phyloP scores from a whole-genome alignment of 2,113 vertebrate genomes.

The Pleuronectes platessa region DNA sequence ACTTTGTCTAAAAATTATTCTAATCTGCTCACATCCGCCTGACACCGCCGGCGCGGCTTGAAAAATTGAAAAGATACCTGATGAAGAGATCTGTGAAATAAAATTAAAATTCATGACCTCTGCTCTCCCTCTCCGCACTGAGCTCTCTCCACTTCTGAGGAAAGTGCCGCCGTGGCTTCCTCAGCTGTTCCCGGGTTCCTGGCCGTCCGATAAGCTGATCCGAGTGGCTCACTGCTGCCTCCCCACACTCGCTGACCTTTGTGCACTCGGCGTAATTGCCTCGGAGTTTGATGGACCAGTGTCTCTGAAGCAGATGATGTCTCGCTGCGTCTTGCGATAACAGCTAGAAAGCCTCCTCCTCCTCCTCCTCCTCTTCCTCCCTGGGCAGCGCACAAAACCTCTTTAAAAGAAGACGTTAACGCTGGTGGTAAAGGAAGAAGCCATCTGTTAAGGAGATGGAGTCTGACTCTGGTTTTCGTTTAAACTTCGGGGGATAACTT shows the following conservation, averaged over 20 bases:
- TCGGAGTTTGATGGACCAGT: slow-evolving; percentile 69
- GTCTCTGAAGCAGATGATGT: slow-evolving; percentile 72
- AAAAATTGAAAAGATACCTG: slow-evolving; percentile 48
- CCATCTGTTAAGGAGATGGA: slow-evolving; percentile 69
- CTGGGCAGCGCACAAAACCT: slow-evolving; percentile 31
- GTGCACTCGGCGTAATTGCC: slow-evolving; percentile 75
- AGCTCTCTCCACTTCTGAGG: slow-evolving; percentile 63
- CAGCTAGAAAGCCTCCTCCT: slow-evolving; percentile 42
- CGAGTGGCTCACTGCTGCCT: slow-evolving; percentile 47
- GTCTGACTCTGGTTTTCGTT: slow-evolving; percentile 70
- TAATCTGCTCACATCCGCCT: slow-evolving; percentile 24
- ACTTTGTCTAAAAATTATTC: slow-evolving; percentile 42
- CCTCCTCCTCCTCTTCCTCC: slow-evolving; percentile 16
- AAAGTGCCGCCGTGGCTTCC: slow-evolving; percentile 59
- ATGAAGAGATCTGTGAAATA: slow-evolving; percentile 70
- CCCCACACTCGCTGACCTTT: slow-evolving; percentile 65
- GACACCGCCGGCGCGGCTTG: slow-evolving; percentile 33
- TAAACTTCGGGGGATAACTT: slow-evolving; percentile 59
- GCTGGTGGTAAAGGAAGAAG: slow-evolving; percentile 50
- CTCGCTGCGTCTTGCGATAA: slow-evolving; percentile 65
- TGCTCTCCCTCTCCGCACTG: slow-evolving; percentile 48
- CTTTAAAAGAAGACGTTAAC: slow-evolving; percentile 54
- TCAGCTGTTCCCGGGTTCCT: slow-evolving; percentile 70
- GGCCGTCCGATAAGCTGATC: slow-evolving; percentile 73
- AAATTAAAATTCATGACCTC: slow-evolving; percentile 70